phyloP scores from a whole-genome alignment of 2,888 invertebrate species.

The Orthosia incerta region DNA sequence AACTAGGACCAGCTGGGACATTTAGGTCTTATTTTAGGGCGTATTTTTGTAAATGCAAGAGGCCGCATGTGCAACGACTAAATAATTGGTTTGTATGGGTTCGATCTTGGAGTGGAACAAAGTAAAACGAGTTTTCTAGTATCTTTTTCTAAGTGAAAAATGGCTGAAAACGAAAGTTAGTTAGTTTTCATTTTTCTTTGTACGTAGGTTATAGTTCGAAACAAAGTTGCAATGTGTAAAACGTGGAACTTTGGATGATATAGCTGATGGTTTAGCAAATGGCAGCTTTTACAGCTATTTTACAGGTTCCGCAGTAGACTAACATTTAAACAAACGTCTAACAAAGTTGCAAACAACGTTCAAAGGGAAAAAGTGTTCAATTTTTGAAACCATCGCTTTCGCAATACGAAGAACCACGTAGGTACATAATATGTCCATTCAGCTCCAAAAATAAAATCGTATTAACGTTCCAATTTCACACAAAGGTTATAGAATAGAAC shows the following conservation, averaged over 20 bases:
- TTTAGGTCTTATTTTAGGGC: too few species aligned
- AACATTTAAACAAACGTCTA: conserved; percentile 3
- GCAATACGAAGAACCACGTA: background rate
- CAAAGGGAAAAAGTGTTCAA: too few species aligned
- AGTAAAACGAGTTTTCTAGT: too few species aligned
- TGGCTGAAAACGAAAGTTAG: too few species aligned
- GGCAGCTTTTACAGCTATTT: conserved; percentile 9
- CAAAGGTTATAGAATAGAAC: conserved; percentile 21
- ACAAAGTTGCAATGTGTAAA: conserved; percentile 20
- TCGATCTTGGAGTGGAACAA: too few species aligned
- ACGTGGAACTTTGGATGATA: background rate
- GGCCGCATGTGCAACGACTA: too few species aligned
- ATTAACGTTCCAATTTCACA: conserved; percentile 23
- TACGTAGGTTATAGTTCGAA: background rate
- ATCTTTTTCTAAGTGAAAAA: too few species aligned
- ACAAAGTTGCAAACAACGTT: conserved; percentile 6
- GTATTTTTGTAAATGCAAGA: too few species aligned
- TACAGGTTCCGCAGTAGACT: background rate
- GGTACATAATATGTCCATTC: background rate
- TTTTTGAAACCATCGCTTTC: background rate
- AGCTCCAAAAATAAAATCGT: conserved; percentile 14
- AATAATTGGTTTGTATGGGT: too few species aligned
- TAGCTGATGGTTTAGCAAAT: conserved; percentile 10
- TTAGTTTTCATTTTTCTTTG: too few species aligned
- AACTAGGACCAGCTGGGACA: too few species aligned